Evolutionary conservation across 2,888 invertebrate species (phyloP), one percentile per base, ranked within the genome.

Genomic region (Epinotia ramella): DNA sequence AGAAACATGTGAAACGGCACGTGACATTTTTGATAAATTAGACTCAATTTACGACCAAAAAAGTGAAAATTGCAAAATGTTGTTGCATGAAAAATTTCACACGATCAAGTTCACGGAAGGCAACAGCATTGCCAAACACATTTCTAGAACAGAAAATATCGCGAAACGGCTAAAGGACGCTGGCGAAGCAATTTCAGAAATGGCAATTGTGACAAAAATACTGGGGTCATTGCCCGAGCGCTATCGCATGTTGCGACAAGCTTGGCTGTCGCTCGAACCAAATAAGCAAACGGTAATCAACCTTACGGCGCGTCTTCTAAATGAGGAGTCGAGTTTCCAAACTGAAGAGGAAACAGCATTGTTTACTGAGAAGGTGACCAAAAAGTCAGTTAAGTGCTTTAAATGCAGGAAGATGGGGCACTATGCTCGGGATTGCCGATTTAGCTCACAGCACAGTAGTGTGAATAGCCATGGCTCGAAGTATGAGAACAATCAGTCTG

Each of bases 161-260:
- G 76, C 76, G 5, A 24, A 72, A n/a, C 76, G 72, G 53, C 44
- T 76, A 7, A n/a, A 33, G 40, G 76, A 76, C 49, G 71, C 71
- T n/a, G 76, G 76, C n/a, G 76, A 76, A 65, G 16, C 13, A 16
- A 63, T 72, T 13, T 64, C 70, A 12, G 65, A 76, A 6, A 49
- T 70, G 12, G 46, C 57, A 9, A 33, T 76, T 6, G 60, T 76
- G 16, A 76, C 75, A 3, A 76, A 76, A 68, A 69, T 74, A 63
- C 46, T 74, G 20, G 63, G 74, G 13, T 68, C 74, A n/a, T 46
- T 74, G 57, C 69, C 74, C 20, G 64, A 68, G n/a, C 62, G 59
- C 28, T 77, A 77, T 69, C 40, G 76, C n/a, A 68, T 68, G 46
- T 18, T 77, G 16, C 67, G 76, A 18, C 76, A 77, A 77, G 76